Evolutionary conservation across 2,113 vertebrate species (phyloP).

Genomic region (Corythornis vintsioides): DNA sequence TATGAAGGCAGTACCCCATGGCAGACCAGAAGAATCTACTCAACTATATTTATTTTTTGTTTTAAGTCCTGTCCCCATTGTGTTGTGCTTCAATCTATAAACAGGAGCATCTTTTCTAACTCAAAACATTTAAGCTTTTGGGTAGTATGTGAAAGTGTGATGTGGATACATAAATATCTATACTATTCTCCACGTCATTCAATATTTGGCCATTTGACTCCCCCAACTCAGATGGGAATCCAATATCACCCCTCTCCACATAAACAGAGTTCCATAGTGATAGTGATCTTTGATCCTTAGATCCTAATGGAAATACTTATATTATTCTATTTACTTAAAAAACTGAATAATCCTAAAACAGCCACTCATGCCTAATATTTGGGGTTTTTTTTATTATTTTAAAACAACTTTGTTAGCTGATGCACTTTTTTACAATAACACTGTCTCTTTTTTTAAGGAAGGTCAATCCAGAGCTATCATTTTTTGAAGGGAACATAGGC

Average conservation of each 20-base stretch:
- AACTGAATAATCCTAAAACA: background rate
- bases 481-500: background rate
- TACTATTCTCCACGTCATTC: background rate
- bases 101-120: background rate
- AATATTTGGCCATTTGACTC: background rate
- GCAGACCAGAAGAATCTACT: background rate
- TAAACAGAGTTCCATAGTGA: background rate
- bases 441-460: background rate
- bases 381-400: background rate
- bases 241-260: background rate
- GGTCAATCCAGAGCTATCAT: background rate
- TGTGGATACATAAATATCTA: background rate
- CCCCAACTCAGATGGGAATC: background rate
- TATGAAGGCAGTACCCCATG: background rate
- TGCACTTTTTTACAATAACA: background rate
- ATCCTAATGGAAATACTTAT: background rate
- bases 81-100: background rate
- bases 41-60: background rate
- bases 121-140: background rate
- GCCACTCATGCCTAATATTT: background rate
- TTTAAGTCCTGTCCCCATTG: background rate
- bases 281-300: background rate
- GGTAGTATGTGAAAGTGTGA: background rate
- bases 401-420: background rate
- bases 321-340: background rate